Percentiles rank a stretch among this genome's conserved stretches.
phyloP scores from a whole-genome alignment of 2,888 invertebrate species.

The Odontomyia ornata region DNA sequence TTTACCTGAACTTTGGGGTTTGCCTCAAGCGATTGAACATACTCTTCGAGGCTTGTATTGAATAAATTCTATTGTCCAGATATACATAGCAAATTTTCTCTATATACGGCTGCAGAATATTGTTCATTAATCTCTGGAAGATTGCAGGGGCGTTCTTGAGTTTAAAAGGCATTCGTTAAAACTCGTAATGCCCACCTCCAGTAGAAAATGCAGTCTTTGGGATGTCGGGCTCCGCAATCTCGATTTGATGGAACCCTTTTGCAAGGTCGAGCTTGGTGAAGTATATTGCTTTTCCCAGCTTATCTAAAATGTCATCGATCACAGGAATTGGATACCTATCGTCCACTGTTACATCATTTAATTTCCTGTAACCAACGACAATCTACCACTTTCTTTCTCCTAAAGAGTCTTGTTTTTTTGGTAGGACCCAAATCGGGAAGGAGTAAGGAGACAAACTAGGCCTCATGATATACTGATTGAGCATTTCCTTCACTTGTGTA shows the following conservation, averaged over 20 bases:
- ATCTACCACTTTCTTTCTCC: constrained; percentile 29
- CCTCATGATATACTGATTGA: not conserved
- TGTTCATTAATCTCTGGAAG: constrained; percentile 51
- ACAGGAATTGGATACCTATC: constrained; percentile 30
- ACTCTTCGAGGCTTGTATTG: constrained; percentile 53
- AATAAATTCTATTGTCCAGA: constrained; percentile 56
- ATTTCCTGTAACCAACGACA: constrained; percentile 12
- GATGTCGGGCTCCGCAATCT: not conserved
- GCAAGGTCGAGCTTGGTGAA: constrained; percentile 34
- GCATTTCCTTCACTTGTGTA: not conserved
- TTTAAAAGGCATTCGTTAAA: constrained; percentile 46
- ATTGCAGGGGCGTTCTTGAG: constrained; percentile 47
- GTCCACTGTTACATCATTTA: constrained; percentile 17
- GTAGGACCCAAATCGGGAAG: constrained; percentile 23
- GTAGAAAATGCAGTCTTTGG: constrained; percentile 54
- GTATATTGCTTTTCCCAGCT: constrained; percentile 43
- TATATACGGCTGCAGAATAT: constrained; percentile 51
- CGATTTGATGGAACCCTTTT: constrained; percentile 45
- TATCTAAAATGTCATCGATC: constrained; percentile 45
- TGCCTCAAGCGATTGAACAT: constrained; percentile 50
- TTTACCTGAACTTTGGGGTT: not conserved
- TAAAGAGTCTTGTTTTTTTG: constrained; percentile 2
- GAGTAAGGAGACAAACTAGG: constrained; percentile 4
- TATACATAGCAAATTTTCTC: constrained; percentile 55
- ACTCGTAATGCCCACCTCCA: constrained; percentile 46